Conservation (phyloP, 1,140 invertebrate genomes). For the Hylaeus anthracinus region DNA sequence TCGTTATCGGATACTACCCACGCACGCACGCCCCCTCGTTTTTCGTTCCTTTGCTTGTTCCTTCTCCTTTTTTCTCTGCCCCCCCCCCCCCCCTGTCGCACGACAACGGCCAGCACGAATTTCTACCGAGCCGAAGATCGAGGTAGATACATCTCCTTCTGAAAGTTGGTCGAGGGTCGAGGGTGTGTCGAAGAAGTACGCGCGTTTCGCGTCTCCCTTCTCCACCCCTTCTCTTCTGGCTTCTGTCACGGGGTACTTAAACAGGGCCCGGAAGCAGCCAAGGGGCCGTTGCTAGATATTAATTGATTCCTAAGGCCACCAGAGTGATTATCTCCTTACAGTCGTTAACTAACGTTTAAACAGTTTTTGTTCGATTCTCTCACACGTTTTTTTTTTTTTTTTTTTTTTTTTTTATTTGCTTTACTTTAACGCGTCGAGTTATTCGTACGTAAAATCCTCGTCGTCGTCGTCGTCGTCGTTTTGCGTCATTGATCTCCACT, state of each 20-base stretch:
- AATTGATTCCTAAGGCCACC: slow-evolving; percentile 78
- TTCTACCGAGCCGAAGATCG: slow-evolving; percentile 59
- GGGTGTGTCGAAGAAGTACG: slow-evolving; percentile 5
- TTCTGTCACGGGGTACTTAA: slow-evolving; percentile 26
- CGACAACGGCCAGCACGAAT: slow-evolving; percentile 40
- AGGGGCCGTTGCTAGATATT: slow-evolving; percentile 72
- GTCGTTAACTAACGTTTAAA: slow-evolving; percentile 72
- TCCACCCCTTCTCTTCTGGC: not conserved
- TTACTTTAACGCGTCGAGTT: not conserved
- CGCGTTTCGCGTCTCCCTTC: not conserved
- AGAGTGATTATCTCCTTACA: slow-evolving; percentile 77
- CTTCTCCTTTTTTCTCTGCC: not conserved
- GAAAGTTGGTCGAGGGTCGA: slow-evolving; percentile 39
- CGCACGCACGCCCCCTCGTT: not conserved
- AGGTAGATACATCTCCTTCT: slow-evolving; percentile 53
- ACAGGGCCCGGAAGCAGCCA: slow-evolving; percentile 65
- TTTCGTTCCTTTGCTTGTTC: not conserved
- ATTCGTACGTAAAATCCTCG: slow-evolving; percentile 27
- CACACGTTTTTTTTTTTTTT: not conserved
- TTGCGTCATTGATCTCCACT: not conserved
- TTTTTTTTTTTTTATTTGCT: not conserved
- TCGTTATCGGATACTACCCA: not conserved
- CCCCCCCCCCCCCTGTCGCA: not conserved
- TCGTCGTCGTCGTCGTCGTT: slow-evolving; percentile 1
- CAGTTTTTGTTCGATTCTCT: slow-evolving; percentile 48